Evolutionary conservation across 64 coral and sea anemone species (phyloP), one percentile per base, ranked within the genome.

Genomic region (Porites australiensis): DNA sequence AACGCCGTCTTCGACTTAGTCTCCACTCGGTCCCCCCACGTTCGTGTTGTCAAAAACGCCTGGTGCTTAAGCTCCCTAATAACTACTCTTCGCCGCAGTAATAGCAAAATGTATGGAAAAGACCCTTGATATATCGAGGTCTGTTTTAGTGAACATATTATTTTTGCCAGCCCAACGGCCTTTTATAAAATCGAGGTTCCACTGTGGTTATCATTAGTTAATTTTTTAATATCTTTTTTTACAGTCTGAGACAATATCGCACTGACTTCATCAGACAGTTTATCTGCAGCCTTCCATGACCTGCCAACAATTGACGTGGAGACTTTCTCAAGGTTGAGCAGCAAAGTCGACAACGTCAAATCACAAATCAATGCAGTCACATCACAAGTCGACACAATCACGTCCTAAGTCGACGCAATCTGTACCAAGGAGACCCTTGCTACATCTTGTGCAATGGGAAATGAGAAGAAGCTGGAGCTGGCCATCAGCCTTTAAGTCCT

Each of bases 331-430:
- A 70, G 19, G 15, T 22, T 70, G 66, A 70, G 66, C 66, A 22
- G 9, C 63, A 15, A 65, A 65, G 4, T 65, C 3, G 19, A 21
- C 9, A 5, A 18, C 6, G 66, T 22, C 66, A 70, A 4, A 4
- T 22, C 66, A n/a, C n/a, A 21, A 70, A 5, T 22, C n/a, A 22
- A 3, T 4, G 20, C n/a, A 22, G 18, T 22, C 66, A 70, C 66
- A 70, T 5, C 66, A 70, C 66, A n/a, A 22, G 19, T 70, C n/a
- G 10, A 70, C 66, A 70, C 20, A 2, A 22, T 22, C 19, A 2
- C 46, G 0, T 65, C 77, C 5, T 82, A 91, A 63, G 22, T 82
- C 43, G 47, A 91, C 72, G 89, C 89, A 58, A 50, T 80, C 27
- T 70, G 21, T 21, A 21, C 21, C 19, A 70, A 70, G 27, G 67